Evolutionary conservation across 2,888 invertebrate genomes (phyloP), one percentile per base, ranked within the genome.

Genomic region (Galerucella pusilla): DNA sequence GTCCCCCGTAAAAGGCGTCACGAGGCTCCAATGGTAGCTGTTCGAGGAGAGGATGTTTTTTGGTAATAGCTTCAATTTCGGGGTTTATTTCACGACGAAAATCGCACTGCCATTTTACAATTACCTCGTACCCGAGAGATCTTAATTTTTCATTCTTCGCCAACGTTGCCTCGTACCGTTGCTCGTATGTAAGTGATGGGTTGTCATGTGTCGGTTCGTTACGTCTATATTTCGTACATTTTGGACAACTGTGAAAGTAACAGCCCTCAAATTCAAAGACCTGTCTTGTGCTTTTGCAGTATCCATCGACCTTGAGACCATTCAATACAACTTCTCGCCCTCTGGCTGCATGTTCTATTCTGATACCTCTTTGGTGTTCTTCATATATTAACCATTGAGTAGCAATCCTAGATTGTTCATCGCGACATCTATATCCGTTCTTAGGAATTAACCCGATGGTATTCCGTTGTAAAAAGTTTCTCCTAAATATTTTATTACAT

Each of bases 401-500:
- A 14, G 74, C 76, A 28, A 77, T 74, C 59, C 10, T 60, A 10
- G 59, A 60, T 12, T 60, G 59, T 1, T 79, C 80, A 61, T 84
- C 81, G 0, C 66, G 67, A n/a, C 65, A 57, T 16, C 80, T 2
- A 76, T 78, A 11, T 78, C 45, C n/a, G 74, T 35, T 72, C 78
- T 73, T 25, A 81, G 68, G 84, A 12, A 85, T 78, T 7, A 85
- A 74, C 10, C 80, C 84, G 28, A 85, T 83, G 0, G 80, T 81
- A 7, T 83, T 61, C 9, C 76, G 49, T 73, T 81, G 71, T 12
- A 84, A 68, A 77, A 80, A 84, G 28, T 83, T 82, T 68, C 79
- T 76, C 14, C 80, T 49, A 68, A 73, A 82, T 10, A 82, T 73
- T 35, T 73, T 68, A 71, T 80, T 83, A 69, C 84, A 85, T 7